These are phyloP conservation scores for Sinella curviseta DNA, from an alignment of 1,140 invertebrate species.

Conservation along the genomic window DNA sequence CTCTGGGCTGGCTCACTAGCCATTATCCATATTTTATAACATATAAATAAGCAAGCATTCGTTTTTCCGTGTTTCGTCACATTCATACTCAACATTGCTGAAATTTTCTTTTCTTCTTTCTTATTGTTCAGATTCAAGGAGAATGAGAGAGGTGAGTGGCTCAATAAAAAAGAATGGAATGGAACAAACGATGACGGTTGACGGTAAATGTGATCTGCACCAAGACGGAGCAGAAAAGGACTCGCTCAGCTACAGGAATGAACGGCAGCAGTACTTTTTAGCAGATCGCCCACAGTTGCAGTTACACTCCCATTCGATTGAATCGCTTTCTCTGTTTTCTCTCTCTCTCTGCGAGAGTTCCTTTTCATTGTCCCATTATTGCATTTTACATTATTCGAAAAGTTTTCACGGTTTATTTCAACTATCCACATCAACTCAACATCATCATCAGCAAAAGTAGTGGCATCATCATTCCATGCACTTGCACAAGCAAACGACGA, in stretches of 20 bases:
- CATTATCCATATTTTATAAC: no score
- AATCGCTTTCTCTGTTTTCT: not conserved
- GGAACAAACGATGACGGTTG: not conserved
- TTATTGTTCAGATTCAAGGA: no score
- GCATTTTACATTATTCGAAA: constrained; percentile 8
- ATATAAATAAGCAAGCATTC: no score
- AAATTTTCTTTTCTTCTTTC: no score
- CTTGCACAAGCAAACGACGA: not conserved
- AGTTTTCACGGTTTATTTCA: not conserved
- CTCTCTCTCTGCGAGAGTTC: not conserved
- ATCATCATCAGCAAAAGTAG: not conserved
- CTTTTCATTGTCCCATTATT: not conserved
- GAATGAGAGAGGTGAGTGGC: not conserved
- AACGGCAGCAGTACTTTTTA: not conserved
- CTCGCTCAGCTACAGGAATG: no score
- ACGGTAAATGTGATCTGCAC: not conserved
- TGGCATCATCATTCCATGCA: not conserved
- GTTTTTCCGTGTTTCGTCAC: no score
- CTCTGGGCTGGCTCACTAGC: no score
- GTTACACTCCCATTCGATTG: not conserved
- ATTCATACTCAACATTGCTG: no score
- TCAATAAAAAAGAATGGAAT: not conserved
- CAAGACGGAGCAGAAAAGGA: no score
- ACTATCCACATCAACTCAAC: not conserved
- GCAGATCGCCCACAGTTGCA: not conserved